Percentiles rank a stretch among this genome's conserved stretches.
Evolutionary conservation across 1,140 invertebrate genomes (phyloP).

Genomic region (Nixonia krombeini): DNA sequence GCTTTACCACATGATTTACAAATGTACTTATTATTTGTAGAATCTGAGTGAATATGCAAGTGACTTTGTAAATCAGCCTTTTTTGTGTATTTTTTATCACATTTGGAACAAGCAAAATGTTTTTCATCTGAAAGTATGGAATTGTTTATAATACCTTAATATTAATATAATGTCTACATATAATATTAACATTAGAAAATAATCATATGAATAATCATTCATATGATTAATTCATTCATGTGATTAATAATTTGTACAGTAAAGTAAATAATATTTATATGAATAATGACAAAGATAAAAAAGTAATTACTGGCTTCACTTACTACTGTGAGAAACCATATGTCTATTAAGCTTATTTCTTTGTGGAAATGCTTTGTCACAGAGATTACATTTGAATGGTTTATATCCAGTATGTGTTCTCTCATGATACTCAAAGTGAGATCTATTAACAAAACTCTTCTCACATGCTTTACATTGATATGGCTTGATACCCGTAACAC

Average conservation of each 20-base stretch:
- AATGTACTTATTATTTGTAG: conserved; percentile 37
- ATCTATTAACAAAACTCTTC: conserved; percentile 61
- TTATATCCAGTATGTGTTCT: conserved; percentile 85
- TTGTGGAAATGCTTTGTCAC: conserved; percentile 72
- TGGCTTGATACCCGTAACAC: conserved; percentile 59
- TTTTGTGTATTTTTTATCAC: conserved; percentile 62
- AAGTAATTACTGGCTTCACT: conserved; percentile 15
- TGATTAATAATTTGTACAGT: conserved; percentile 1
- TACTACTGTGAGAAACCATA: conserved; percentile 73
- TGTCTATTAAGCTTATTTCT: conserved; percentile 83
- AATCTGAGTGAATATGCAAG: conserved; percentile 51
- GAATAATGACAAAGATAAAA: background rate
- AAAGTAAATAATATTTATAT: background rate
- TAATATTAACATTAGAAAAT: too few relatives aligned
- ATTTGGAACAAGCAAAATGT: conserved; percentile 59
- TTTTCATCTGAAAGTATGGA: conserved; percentile 57
- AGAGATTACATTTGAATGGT: conserved; percentile 82
- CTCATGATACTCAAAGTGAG: conserved; percentile 68
- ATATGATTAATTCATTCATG: too few relatives aligned
- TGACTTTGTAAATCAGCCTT: conserved; percentile 64
- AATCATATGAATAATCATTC: too few relatives aligned
- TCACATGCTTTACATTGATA: conserved; percentile 62
- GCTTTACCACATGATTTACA: conserved; percentile 62
- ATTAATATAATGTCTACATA: too few relatives aligned
- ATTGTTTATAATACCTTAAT: too few relatives aligned